Evolutionary conservation across 2,888 invertebrate species (phyloP).

Genomic region (Pecten maximus): DNA sequence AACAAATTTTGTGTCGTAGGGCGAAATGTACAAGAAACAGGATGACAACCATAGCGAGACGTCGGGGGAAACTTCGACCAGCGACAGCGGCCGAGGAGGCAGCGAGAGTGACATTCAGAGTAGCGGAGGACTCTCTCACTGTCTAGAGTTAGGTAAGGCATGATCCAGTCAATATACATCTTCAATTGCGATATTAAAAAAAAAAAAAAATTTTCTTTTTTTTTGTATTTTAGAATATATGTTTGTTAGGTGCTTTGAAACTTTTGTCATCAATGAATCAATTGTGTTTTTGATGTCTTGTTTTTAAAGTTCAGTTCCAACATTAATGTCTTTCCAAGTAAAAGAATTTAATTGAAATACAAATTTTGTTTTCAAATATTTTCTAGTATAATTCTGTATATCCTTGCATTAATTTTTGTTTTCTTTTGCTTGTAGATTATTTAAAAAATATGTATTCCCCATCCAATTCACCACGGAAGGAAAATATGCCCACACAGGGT

Average conservation of each 20-base stretch:
- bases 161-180: too few relatives aligned
- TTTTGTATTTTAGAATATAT: too few relatives aligned
- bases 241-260: too few relatives aligned
- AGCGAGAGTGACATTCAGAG: slow-evolving; percentile 78
- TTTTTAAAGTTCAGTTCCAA: too few relatives aligned
- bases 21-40: slow-evolving; percentile 46
- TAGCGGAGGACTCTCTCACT: slow-evolving; percentile 58
- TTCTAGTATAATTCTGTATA: too few relatives aligned
- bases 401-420: not conserved
- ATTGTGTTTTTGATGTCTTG: too few relatives aligned
- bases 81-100: slow-evolving; percentile 79
- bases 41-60: slow-evolving; percentile 78
- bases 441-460: slow-evolving; percentile 47
- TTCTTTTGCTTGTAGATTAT: slow-evolving; percentile 47
- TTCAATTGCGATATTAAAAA: too few relatives aligned
- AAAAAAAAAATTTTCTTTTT: too few relatives aligned
- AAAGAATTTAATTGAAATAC: too few relatives aligned
- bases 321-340: too few relatives aligned
- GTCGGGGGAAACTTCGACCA: slow-evolving; percentile 76
- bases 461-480: slow-evolving; percentile 14
- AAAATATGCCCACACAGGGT: not conserved
- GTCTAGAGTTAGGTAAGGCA: slow-evolving; percentile 52
- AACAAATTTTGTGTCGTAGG: not conserved
- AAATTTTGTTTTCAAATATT: too few relatives aligned
- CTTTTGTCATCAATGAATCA: too few relatives aligned